These are phyloP conservation scores for Lates japonicus DNA, from an alignment of 2,797 vertebrate species.

Conservation along the genomic window DNA sequence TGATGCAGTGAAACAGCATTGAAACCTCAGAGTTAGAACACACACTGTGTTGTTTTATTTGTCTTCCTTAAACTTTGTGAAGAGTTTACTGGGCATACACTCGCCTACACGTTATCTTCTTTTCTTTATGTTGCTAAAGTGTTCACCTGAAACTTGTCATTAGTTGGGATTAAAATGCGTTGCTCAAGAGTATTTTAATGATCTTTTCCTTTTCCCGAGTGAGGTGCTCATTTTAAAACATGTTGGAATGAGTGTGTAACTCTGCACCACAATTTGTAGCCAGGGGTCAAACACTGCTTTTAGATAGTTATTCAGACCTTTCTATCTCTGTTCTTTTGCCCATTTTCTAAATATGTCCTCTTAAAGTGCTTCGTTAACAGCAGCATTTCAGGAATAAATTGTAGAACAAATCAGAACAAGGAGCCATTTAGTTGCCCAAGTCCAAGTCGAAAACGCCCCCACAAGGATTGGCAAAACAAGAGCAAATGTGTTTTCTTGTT, in stretches of 20 bases:
- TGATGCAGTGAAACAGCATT: not conserved
- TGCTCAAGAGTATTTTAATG: not conserved
- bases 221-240: not conserved
- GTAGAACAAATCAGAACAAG: not conserved
- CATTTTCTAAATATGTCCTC: not conserved
- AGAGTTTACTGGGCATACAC: not conserved
- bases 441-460: not conserved
- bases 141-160: not conserved
- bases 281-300: not conserved
- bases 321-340: constrained; percentile 4
- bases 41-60: not conserved
- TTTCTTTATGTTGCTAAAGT: not conserved
- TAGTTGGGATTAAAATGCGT: not conserved
- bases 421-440: too few species aligned
- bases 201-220: not conserved
- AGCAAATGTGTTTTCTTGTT: constrained; percentile 16
- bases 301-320: not conserved
- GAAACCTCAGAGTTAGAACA: not conserved
- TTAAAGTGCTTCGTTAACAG: not conserved
- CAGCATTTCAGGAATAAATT: not conserved
- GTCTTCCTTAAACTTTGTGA: not conserved
- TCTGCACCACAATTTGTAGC: not conserved
- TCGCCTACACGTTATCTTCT: not conserved
- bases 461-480: constrained; percentile 10
- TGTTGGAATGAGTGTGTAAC: not conserved